phyloP scores from a whole-genome alignment of 2,888 invertebrate genomes.

The Timandra comae region DNA sequence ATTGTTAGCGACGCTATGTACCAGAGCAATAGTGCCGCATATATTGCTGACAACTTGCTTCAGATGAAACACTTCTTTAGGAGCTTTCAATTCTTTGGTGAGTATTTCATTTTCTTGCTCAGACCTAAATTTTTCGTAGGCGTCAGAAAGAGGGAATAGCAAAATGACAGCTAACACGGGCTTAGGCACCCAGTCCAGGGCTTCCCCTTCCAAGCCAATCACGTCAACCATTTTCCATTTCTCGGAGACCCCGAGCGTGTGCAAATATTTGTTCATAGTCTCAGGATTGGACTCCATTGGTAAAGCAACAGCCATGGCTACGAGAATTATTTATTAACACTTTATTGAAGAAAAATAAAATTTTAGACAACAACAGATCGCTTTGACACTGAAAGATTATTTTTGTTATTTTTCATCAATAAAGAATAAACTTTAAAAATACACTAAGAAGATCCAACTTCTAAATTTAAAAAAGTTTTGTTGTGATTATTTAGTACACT shows the following conservation, averaged over 20 bases:
- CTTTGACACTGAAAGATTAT: constrained; percentile 1
- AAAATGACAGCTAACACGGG: constrained; percentile 91
- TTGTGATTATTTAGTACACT: too few species aligned
- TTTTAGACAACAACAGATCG: too few species aligned
- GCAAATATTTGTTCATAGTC: constrained; percentile 81
- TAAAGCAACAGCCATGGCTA: constrained; percentile 42
- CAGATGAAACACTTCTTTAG: constrained; percentile 86
- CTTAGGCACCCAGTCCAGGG: constrained; percentile 88
- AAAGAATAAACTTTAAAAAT: not conserved
- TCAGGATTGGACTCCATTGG: constrained; percentile 79
- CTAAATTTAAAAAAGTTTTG: too few species aligned
- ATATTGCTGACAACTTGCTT: constrained; percentile 94
- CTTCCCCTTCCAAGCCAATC: constrained; percentile 91
- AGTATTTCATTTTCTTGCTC: constrained; percentile 79
- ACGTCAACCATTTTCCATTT: constrained; percentile 93
- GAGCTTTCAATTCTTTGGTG: constrained; percentile 71
- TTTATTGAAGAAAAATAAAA: too few species aligned
- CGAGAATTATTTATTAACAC: too few species aligned
- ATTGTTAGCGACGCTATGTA: constrained; percentile 95
- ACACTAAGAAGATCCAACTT: not conserved
- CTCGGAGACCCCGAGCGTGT: constrained; percentile 86
- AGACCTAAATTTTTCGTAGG: constrained; percentile 81
- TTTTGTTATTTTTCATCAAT: constrained; percentile 7
- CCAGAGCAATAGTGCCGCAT: constrained; percentile 96
- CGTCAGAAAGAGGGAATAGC: constrained; percentile 88